Percentiles rank a stretch among this genome's conserved stretches.
phyloP scores from a whole-genome alignment of 2,113 vertebrate species.

The Abramis brama region DNA sequence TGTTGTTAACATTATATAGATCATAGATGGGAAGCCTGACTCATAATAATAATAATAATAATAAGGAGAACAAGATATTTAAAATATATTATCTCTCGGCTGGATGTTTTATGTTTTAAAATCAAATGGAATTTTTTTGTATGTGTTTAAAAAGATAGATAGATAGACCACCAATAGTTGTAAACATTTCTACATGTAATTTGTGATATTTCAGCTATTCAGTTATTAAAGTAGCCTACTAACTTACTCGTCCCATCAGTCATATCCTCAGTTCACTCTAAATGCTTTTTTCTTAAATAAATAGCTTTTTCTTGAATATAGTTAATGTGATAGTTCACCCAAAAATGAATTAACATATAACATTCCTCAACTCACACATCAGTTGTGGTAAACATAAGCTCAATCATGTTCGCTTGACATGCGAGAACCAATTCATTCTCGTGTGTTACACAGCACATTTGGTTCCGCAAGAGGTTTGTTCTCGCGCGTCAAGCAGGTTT shows the following conservation, averaged over 20 bases:
- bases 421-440: too few relatives aligned
- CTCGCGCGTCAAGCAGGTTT: too few relatives aligned
- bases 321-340: too few relatives aligned
- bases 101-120: not conserved
- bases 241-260: not conserved
- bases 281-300: not conserved
- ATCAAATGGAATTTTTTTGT: not conserved
- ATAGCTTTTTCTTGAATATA: too few relatives aligned
- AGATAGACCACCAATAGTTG: not conserved
- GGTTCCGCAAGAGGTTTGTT: too few relatives aligned
- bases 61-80: not conserved
- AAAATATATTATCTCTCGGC: not conserved
- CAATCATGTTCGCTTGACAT: too few relatives aligned
- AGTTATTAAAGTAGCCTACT: not conserved
- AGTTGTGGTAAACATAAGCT: too few relatives aligned
- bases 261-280: not conserved
- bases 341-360: too few relatives aligned
- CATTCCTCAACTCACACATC: too few relatives aligned
- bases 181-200: not conserved
- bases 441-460: too few relatives aligned
- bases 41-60: not conserved
- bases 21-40: not conserved
- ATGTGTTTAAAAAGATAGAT: too few relatives aligned
- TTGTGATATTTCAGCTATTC: not conserved
- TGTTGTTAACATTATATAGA: not conserved